Base-by-base conservation (phyloP, 92 coral and sea anemone genomes). In the Zoanthus gigantus region DNA sequence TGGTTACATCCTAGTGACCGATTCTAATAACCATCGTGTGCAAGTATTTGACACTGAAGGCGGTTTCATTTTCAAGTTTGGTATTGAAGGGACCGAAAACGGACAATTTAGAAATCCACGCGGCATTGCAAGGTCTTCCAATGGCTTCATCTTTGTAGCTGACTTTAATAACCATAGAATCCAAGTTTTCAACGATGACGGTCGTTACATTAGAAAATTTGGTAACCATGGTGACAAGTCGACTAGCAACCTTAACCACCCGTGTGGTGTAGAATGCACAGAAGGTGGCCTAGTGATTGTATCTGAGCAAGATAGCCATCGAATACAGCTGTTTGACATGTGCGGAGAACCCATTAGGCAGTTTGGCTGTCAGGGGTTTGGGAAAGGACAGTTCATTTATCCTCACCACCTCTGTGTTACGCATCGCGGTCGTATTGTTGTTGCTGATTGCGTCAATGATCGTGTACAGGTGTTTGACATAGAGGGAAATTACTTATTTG, bases 401-500 rank as follows among this genome's bases (percentile, higher is more conserved):
- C 98, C 99, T 3, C 99, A 96, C 57, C 99, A 96, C 58, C 82
- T 96, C 46, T 88, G 95, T 28, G 92, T 95, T 0, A 96, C 90
- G 31, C 93, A 92, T 78, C 86, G 98, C 15, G 97, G 94, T 0
- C 90, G 84, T 73, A 91, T 95, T 58, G 92, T 94, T 50, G 98
- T 96, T 0, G 96, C 99, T 5, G 99, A 96, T 82, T 96, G 99
- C n/a, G 99, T 96, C 34, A 96, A 95, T 82, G 99, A 96, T 65
- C 91, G 99, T 42, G 89, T 96, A 0, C 99, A 96, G 73, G 96
- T 96, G 83, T 93, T 96, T 88, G 97, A 96, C 67, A 89, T 93
- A 72, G 96, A 93, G 71, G 98, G 99, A 34, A 88, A 47, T n/a
- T 92, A 74, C 58, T 75, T 93, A 71, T 93, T 88, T 52, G 94